phyloP scores from a whole-genome alignment of 2,113 vertebrate species.

The Tauraco erythrolophus region DNA sequence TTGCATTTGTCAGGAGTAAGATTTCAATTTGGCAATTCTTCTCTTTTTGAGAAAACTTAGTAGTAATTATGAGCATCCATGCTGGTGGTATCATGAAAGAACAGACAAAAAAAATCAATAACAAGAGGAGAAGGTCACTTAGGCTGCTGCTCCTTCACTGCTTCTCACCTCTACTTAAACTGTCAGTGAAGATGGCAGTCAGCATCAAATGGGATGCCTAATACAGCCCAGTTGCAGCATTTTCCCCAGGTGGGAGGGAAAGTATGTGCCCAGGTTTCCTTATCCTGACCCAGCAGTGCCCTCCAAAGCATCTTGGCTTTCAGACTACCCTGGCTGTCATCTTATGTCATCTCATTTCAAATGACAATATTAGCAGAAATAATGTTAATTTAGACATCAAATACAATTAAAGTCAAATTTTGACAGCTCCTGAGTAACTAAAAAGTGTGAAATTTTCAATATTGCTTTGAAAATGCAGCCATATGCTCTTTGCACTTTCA shows the following conservation, averaged over 20 bases:
- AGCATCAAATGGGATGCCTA: neutral
- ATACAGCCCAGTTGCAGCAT: neutral
- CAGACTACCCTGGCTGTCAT: neutral
- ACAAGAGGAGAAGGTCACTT: neutral
- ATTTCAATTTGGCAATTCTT: neutral
- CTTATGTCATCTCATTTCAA: neutral
- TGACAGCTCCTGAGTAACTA: neutral
- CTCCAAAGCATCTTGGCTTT: neutral
- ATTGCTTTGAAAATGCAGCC: neutral
- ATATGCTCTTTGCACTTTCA: neutral
- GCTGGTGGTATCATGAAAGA: neutral
- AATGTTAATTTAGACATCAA: neutral
- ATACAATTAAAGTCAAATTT: neutral
- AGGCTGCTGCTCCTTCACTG: neutral
- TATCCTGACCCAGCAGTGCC: neutral
- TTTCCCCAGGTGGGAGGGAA: neutral
- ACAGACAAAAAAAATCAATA: neutral
- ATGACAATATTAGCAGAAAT: neutral
- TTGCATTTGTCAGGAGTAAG: neutral
- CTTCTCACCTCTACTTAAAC: neutral
- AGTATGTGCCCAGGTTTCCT: rapidly evolving
- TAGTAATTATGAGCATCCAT: neutral
- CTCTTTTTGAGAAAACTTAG: neutral
- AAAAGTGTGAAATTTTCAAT: neutral
- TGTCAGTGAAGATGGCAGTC: neutral